Evolutionary conservation across 92 coral and sea anemone species (phyloP).

Genomic region (Scolanthus callimorphus): DNA sequence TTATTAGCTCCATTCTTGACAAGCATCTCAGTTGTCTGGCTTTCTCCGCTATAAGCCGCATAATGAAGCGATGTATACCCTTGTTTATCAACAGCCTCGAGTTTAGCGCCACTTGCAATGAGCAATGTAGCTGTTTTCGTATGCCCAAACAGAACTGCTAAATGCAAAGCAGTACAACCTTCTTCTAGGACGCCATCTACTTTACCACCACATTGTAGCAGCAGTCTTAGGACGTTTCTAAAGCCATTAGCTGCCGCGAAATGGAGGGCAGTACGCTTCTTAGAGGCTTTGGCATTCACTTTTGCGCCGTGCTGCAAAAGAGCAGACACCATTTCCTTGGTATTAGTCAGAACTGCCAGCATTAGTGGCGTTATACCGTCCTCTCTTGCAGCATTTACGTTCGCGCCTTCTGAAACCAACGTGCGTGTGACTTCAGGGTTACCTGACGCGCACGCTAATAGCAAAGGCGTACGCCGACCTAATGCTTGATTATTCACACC

Average conservation of each 20-base stretch:
- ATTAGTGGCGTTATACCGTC: constrained; percentile 57
- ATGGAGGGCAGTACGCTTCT: constrained; percentile 55
- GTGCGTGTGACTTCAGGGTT: constrained; percentile 32
- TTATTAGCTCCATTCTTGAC: constrained; percentile 42
- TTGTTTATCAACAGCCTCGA: constrained; percentile 35
- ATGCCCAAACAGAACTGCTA: constrained; percentile 55
- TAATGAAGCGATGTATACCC: constrained; percentile 65
- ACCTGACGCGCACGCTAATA: constrained; percentile 76
- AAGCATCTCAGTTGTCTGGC: constrained; percentile 21
- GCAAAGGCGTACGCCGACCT: constrained; percentile 65
- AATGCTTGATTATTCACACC: constrained; percentile 34
- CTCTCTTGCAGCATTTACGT: constrained; percentile 47
- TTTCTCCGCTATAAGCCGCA: constrained; percentile 42
- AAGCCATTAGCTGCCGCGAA: constrained; percentile 71
- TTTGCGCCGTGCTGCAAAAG: constrained; percentile 52
- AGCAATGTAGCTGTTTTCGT: constrained; percentile 26
- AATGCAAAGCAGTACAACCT: constrained; percentile 61
- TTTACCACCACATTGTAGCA: constrained; percentile 23
- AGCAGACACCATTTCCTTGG: constrained; percentile 25
- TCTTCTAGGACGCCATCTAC: constrained; percentile 30
- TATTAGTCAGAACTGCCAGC: constrained; percentile 45
- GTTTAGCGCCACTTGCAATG: constrained; percentile 42
- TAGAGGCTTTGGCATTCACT: constrained; percentile 15
- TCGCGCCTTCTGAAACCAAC: constrained; percentile 52
- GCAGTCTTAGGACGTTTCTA: constrained; percentile 24